Percentiles rank a stretch among this genome's conserved stretches.
phyloP scores from a whole-genome alignment of 1,140 invertebrate genomes.

The Riptortus pedestris region DNA sequence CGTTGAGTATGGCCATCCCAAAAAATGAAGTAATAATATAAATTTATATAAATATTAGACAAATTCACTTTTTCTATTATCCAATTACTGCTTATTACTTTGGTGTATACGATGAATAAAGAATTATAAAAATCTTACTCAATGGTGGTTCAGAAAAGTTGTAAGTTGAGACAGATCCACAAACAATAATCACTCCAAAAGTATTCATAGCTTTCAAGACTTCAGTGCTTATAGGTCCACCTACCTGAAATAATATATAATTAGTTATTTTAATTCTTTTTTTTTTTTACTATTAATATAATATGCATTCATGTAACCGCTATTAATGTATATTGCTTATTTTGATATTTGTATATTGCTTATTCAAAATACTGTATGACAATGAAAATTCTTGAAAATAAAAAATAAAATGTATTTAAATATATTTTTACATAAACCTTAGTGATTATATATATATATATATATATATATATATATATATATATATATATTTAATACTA shows the following conservation, averaged over 20 bases:
- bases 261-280: too few species aligned
- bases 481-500: too few species aligned
- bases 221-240: slow-evolving; percentile 36
- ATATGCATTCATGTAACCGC: slow-evolving; percentile 2
- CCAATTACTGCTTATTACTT: too few species aligned
- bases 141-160: slow-evolving; percentile 29
- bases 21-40: too few species aligned
- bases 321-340: background rate
- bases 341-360: background rate
- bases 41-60: too few species aligned
- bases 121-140: too few species aligned
- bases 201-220: slow-evolving; percentile 38
- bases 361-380: background rate
- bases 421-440: background rate
- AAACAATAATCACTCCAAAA: slow-evolving; percentile 37
- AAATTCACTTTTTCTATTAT: too few species aligned
- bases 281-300: too few species aligned
- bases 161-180: slow-evolving; percentile 38
- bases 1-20: too few species aligned
- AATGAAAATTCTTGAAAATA: background rate
- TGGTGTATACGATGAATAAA: too few species aligned
- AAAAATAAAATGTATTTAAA: background rate
- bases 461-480: too few species aligned
- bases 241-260: slow-evolving; percentile 34
- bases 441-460: too few species aligned